These are phyloP conservation scores for Cryptops parisi DNA, from an alignment of 2,888 invertebrate species.

Conservation along the genomic window DNA sequence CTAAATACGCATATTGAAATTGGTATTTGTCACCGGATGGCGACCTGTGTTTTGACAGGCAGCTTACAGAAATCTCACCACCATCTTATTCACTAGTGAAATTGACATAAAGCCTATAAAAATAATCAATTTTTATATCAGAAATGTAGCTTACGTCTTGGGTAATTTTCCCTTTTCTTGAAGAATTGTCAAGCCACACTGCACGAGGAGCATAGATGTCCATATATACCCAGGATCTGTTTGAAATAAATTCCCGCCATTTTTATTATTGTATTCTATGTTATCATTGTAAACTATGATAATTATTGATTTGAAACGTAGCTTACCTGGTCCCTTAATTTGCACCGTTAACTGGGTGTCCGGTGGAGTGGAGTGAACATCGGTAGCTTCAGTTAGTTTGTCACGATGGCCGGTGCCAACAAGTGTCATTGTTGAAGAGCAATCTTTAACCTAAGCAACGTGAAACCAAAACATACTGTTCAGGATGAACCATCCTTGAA, in stretches of 20 bases:
- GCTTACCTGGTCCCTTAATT: slow-evolving; percentile 43
- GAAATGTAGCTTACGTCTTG: slow-evolving; percentile 40
- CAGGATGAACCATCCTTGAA: no score
- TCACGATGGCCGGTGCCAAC: slow-evolving; percentile 63
- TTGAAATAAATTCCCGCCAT: no score
- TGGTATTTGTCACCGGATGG: no score
- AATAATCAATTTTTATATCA: background rate
- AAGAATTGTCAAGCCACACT: slow-evolving; percentile 57
- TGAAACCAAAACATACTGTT: background rate
- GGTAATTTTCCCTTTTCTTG: slow-evolving; percentile 63
- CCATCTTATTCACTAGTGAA: no score
- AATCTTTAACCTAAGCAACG: slow-evolving; percentile 37
- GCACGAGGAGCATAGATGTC: slow-evolving; percentile 56
- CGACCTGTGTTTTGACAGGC: no score
- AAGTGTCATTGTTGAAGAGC: slow-evolving; percentile 39
- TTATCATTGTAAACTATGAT: slow-evolving; percentile 1
- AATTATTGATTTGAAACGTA: no score
- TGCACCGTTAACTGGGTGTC: slow-evolving; percentile 48
- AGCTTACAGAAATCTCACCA: no score
- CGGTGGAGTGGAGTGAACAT: slow-evolving; percentile 43
- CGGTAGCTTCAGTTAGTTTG: slow-evolving; percentile 41
- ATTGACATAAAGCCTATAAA: background rate
- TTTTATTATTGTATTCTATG: no score
- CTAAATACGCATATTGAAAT: no score
- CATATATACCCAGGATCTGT: slow-evolving; percentile 67